These are phyloP conservation scores for Poicephalus meyeri DNA, from an alignment of 2,113 vertebrate genomes.

Conservation along the genomic window DNA sequence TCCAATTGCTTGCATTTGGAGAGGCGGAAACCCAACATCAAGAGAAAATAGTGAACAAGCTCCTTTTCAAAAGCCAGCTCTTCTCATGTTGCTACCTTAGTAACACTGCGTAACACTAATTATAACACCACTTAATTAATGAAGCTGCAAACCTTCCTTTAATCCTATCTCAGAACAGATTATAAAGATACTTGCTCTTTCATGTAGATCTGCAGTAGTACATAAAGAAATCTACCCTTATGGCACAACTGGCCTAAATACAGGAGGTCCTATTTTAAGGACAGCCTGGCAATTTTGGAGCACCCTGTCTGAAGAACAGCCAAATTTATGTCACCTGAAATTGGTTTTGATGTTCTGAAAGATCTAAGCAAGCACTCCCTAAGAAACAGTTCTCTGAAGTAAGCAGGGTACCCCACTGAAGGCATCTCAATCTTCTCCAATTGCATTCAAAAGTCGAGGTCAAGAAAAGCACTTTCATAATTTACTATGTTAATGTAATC, in stretches of 20 bases:
- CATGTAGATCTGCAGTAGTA: background rate
- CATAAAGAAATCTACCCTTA: background rate
- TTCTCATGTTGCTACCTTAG: background rate
- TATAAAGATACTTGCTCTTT: background rate
- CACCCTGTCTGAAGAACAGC: background rate
- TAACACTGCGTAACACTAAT: background rate
- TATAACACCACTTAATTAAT: slow-evolving; percentile 14
- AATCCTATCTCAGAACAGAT: slow-evolving; percentile 44
- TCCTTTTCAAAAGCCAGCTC: background rate
- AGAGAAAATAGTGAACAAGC: background rate
- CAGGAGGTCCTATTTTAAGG: background rate
- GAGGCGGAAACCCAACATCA: too few relatives aligned
- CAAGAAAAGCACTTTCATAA: background rate
- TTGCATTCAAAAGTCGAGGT: background rate
- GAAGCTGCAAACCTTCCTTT: slow-evolving; percentile 1
- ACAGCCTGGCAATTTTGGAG: background rate
- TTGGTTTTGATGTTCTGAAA: background rate
- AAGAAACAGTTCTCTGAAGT: background rate
- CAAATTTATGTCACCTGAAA: background rate
- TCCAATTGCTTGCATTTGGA: too few relatives aligned
- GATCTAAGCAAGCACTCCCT: background rate
- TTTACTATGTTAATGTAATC: background rate
- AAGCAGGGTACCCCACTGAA: background rate
- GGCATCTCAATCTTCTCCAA: background rate
- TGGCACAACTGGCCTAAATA: background rate